phyloP scores from a whole-genome alignment of 2,113 vertebrate genomes.

The Lasiurus borealis region DNA sequence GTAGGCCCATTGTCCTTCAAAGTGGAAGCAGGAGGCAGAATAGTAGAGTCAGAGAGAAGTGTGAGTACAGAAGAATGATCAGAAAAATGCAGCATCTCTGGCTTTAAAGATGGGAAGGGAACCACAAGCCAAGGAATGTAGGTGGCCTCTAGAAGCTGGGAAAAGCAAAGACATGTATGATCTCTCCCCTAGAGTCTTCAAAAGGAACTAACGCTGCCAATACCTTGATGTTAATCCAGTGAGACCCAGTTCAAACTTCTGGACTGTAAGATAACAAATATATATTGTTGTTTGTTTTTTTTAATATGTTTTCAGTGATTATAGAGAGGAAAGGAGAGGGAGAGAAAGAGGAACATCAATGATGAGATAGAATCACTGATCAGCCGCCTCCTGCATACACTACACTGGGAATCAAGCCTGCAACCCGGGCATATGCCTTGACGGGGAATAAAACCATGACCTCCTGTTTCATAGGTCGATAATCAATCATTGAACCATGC shows the following conservation, averaged over 20 bases:
- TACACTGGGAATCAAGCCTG: neutral
- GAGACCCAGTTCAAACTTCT: neutral
- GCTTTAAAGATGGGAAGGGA: no score
- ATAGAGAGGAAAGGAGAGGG: neutral
- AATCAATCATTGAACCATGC: neutral
- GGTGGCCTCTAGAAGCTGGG: no score
- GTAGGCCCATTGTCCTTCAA: neutral
- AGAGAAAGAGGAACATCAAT: neutral
- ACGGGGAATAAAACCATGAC: neutral
- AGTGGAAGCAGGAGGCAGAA: neutral
- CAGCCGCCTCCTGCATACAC: neutral
- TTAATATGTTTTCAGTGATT: no score
- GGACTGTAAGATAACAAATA: conserved; percentile 9
- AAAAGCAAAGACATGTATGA: neutral
- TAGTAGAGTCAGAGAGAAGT: neutral
- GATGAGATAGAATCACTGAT: neutral
- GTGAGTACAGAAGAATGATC: no score
- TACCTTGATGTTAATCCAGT: neutral
- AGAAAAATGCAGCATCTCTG: no score
- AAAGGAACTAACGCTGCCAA: neutral
- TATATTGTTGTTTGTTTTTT: neutral
- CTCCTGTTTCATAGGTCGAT: neutral
- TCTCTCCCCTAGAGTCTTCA: neutral
- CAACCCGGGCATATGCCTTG: neutral
- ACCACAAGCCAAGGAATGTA: no score